Conservation (phyloP, 2,113 vertebrate species). For the Microtus pennsylvanicus region DNA sequence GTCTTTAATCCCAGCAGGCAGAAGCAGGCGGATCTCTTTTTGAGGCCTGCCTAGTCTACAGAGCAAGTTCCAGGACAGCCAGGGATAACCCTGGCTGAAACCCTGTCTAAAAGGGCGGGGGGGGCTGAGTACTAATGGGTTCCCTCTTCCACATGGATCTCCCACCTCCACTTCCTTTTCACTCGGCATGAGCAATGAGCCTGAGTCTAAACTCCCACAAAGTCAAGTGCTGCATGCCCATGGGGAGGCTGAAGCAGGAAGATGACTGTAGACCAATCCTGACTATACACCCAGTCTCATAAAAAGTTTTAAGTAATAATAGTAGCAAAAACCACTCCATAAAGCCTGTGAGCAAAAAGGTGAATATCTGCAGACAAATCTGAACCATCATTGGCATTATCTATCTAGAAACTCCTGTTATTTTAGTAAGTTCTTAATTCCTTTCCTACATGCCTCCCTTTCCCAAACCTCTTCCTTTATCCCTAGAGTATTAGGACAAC, state of each 20-base stretch:
- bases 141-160: background rate
- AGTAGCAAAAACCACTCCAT: background rate
- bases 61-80: background rate
- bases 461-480: background rate
- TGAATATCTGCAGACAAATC: background rate
- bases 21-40: background rate
- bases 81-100: background rate
- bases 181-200: background rate
- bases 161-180: constrained; percentile 9
- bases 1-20: background rate
- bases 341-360: background rate
- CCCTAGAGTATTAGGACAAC: background rate
- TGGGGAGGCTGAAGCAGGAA: background rate
- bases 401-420: background rate
- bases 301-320: background rate
- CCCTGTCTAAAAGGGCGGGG: background rate
- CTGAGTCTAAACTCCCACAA: no score
- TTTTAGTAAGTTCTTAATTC: constrained; percentile 4
- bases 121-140: background rate
- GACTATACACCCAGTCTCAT: background rate
- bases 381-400: background rate
- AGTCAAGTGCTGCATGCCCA: background rate
- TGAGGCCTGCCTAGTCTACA: background rate
- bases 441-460: background rate
- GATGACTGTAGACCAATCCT: background rate